These are phyloP conservation scores for Beroe forskalii DNA, from an alignment of 37 sponge, comb jelly and placozoan genomes.

Conservation along the genomic window DNA sequence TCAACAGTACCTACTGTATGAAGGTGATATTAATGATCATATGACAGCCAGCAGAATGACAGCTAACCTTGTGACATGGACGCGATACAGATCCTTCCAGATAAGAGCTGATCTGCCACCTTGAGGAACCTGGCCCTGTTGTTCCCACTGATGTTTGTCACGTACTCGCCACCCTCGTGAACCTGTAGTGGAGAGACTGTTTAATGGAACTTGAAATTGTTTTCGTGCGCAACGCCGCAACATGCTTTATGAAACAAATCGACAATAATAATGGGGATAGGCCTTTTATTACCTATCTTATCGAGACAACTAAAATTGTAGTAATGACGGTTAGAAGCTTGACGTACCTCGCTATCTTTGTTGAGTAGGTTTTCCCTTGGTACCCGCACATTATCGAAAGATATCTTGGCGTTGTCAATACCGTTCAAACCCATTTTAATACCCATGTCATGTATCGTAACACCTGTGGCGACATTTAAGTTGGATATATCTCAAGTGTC, in stretches of 20 bases:
- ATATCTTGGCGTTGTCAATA: slow-evolving; percentile 75
- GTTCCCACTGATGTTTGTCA: slow-evolving; percentile 49
- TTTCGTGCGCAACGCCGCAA: no score
- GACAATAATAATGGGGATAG: no score
- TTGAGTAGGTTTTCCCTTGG: slow-evolving; percentile 83
- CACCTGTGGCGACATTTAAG: slow-evolving; percentile 75
- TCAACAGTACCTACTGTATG: no score
- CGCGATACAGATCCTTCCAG: slow-evolving; percentile 58
- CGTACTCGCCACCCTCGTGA: slow-evolving; percentile 36
- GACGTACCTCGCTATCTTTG: slow-evolving; percentile 69
- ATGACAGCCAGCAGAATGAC: no score
- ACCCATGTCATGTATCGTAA: slow-evolving; percentile 92
- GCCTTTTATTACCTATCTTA: no score
- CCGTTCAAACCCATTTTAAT: slow-evolving; percentile 88
- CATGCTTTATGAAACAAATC: no score
- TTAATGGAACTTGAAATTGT: no score
- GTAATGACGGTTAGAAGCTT: no score
- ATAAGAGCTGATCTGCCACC: slow-evolving; percentile 50
- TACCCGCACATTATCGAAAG: slow-evolving; percentile 77
- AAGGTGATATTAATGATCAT: no score
- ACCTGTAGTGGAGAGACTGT: no score
- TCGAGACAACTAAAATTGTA: no score
- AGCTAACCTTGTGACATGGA: slow-evolving; percentile 65
- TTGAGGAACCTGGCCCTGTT: slow-evolving; percentile 57
- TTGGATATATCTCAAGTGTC: no score